Evolutionary conservation across 2,113 vertebrate species (phyloP), one percentile per base, ranked within the genome.

Genomic region (Megaleporinus macrocephalus): DNA sequence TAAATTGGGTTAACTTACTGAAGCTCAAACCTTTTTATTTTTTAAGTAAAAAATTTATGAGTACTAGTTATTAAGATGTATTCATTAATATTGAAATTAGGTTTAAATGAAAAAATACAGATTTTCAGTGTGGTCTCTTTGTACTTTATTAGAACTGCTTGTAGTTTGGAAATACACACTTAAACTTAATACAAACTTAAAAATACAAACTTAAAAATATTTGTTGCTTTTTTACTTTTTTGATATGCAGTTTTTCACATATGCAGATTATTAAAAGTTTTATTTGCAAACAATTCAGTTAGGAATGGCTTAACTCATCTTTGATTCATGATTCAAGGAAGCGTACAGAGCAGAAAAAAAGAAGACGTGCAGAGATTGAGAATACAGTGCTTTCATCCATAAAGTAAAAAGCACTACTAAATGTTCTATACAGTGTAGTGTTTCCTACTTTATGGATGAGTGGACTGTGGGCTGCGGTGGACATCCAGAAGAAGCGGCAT

Each of bases 391-490:
- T 97, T 96, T 98, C 96, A 98, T 95, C 96, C 97, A 99, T 99
- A 99, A 99, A 99, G 97, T 98, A 98, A 97, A 98, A 98, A 99
- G 97, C 97, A 99, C 97, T 99, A 98, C 97, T 98, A 97, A 97
- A 96, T 95, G 94, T 95, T 92, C 91, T 96, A 93, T 93, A 96
- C 94, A 95, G 97, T 99, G 97, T 99, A 99, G 97, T 99, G 97
- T 99, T 99, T 99, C 97, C 97, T 99, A 99, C 97, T 99, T 99
- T 99, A 98, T 99, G 97, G 97, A 99, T 98, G 97, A 99, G 96
- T 98, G 94, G 94, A 98, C 97, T 99, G 97, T 96, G 95, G 94
- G 95, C 97, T 95, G 95, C 97, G 92, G 94, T 93, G 89, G 91
- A 90, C 73, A 27, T 55, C 20, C 47, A 36, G 20, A 24, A 55